Conservation (phyloP, 2,797 vertebrate species). For the Alosa sapidissima region DNA sequence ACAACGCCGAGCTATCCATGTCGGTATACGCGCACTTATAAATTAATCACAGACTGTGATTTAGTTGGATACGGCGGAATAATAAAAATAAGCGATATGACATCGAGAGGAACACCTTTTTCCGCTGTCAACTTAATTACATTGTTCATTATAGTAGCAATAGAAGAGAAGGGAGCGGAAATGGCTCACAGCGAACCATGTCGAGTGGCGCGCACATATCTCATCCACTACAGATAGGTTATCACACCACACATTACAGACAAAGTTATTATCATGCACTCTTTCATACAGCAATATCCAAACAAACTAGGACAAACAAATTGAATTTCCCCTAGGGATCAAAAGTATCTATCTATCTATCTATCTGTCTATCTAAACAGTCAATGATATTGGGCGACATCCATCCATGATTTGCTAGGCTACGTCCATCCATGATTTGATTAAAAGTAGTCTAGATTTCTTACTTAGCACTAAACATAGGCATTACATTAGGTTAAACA, state of each 20-base stretch:
- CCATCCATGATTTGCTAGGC: background rate
- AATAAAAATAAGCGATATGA: constrained; percentile 54
- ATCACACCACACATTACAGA: background rate
- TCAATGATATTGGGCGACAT: background rate
- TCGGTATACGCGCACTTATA: constrained; percentile 38
- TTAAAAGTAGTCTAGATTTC: background rate
- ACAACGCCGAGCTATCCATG: constrained; percentile 37
- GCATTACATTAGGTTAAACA: too few relatives aligned
- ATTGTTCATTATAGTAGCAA: constrained; percentile 36
- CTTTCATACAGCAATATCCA: background rate
- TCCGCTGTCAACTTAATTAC: constrained; percentile 57
- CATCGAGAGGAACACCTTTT: constrained; percentile 44
- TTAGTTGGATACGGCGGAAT: constrained; percentile 48
- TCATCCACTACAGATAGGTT: background rate
- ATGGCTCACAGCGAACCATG: constrained; percentile 41
- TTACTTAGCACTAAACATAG: background rate
- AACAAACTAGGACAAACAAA: too few relatives aligned
- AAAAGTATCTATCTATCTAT: too few relatives aligned
- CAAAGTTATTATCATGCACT: background rate
- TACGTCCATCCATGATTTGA: background rate
- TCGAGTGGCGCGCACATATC: background rate
- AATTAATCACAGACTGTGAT: constrained; percentile 39
- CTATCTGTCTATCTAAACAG: background rate
- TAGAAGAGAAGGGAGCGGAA: constrained; percentile 4
- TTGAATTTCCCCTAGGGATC: too few relatives aligned